These are phyloP conservation scores for Arion vulgaris DNA, from an alignment of 1,140 invertebrate species.

Conservation along the genomic window DNA sequence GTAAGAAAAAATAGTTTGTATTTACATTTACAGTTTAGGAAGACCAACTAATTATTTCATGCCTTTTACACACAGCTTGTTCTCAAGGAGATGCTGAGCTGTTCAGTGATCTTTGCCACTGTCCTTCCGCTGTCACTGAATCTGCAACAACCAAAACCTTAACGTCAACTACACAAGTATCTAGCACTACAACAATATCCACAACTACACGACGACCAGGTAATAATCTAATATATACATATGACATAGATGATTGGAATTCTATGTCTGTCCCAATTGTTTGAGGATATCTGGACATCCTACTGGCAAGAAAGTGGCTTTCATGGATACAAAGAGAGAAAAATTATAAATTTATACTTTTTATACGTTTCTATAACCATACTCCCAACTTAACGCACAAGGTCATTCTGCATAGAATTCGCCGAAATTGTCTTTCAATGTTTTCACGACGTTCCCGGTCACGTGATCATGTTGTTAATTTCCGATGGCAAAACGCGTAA, in stretches of 20 bases:
- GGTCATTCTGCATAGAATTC: no score
- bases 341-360: no score
- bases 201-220: constrained; percentile 18
- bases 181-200: constrained; percentile 2
- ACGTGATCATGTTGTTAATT: no score
- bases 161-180: neutral
- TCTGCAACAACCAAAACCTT: neutral
- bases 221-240: neutral
- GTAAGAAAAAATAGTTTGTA: neutral
- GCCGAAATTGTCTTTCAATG: no score
- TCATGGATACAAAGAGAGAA: no score
- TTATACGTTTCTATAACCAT: no score
- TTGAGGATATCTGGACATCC: neutral
- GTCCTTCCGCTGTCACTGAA: neutral
- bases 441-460: no score
- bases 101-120: neutral
- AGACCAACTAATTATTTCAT: no score
- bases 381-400: no score
- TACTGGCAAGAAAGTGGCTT: no score
- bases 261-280: no score
- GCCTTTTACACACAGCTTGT: neutral
- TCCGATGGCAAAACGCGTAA: no score
- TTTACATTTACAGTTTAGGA: neutral
- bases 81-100: neutral
- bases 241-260: neutral